Evolutionary conservation across 2,797 vertebrate genomes (phyloP), one percentile per base, ranked within the genome.

Genomic region (Gadopsis bispinosus): DNA sequence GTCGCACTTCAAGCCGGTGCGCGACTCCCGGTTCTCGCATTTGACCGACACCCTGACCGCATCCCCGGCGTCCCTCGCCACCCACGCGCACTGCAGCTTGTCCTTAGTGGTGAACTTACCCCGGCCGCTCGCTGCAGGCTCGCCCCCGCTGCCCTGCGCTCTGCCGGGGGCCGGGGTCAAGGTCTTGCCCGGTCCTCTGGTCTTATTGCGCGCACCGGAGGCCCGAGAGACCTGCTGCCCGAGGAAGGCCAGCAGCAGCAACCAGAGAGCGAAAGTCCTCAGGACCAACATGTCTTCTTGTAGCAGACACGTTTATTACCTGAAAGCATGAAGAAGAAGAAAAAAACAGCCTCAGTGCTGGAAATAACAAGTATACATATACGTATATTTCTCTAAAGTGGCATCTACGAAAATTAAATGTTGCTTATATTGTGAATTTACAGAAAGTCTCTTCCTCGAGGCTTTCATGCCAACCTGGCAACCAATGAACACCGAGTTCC

Each of bases 1-100:
- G 3, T 92, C 75, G 4, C 98, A 99, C 39, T 75, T 70, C 50
- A 90, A 0, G 0, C 73, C 48, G 13, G 75, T 59, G 22, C 64
- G 83, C 19, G 87, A 84, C 51, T 81, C 85, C 0, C 33, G 74
- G 0, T 73, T 86, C n/a, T 86, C 84, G 79, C 98, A 99, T 4
- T 81, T 84, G 0, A 98, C 81, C 0, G 13, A 85, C 68, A 99
- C 22, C 16, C 59, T 81, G 5, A 92, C 86, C 4, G 12, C 10
- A 8, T 88, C 85, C 14, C 50, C 16, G 2, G 64, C 73, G 20
- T 93, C 78, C 0, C 7, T 82, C 13, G 91, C 89, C 19, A 14
- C 65, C 97, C 97, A 98, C 4, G 60, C 91, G 87, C 97, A 99
- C 43, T 83, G 88, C 71, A 88, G 85, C 58, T 89, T 88, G 72